Percentiles rank a stretch among this genome's conserved stretches.
Conservation (phyloP, 2,797 vertebrate species). For the Coccyzus lansbergi region DNA sequence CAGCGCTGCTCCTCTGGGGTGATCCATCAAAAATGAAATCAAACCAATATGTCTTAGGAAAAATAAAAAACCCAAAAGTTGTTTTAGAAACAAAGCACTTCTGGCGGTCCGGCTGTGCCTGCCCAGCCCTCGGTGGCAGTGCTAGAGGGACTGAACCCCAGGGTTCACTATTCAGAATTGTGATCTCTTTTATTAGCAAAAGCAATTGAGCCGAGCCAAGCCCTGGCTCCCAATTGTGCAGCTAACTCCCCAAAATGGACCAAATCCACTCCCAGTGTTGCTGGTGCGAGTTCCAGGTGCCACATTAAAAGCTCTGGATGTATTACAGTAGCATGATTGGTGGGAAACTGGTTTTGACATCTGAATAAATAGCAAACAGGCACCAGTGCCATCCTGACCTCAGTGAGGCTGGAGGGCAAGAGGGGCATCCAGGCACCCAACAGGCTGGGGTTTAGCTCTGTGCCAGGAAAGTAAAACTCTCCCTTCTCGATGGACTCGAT, state of each 20-base stretch:
- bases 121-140: background rate
- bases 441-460: background rate
- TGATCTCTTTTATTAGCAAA: background rate
- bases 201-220: background rate
- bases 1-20: background rate
- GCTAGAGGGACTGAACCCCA: background rate
- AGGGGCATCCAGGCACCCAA: background rate
- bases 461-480: background rate
- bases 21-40: background rate
- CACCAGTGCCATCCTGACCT: background rate
- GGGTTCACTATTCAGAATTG: background rate
- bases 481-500: too few species aligned
- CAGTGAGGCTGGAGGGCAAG: background rate
- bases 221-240: background rate
- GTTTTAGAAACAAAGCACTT: slow-evolving; percentile 20
- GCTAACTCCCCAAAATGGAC: background rate
- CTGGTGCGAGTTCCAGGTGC: background rate
- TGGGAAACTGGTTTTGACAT: background rate
- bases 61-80: background rate
- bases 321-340: background rate
- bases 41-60: background rate
- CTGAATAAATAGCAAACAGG: background rate
- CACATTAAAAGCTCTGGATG: background rate
- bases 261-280: background rate
- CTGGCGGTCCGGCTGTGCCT: background rate